Evolutionary conservation across 2,888 invertebrate species (phyloP), one percentile per base, ranked within the genome.

Genomic region (Epinotia ramella): DNA sequence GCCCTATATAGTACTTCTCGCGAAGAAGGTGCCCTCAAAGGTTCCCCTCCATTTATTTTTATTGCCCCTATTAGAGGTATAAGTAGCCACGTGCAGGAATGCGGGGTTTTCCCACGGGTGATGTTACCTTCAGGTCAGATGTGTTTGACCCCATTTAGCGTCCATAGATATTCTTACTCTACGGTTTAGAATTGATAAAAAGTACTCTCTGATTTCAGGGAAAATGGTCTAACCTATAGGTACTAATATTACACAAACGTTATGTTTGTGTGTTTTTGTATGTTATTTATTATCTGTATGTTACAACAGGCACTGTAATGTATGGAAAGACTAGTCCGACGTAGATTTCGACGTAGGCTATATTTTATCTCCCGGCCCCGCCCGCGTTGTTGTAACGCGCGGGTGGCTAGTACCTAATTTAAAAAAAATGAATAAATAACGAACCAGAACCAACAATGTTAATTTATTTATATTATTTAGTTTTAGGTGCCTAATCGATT

Each of bases 31-130:
- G 80, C 76, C 77, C 79, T 72, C 68, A 73, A 69, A 68, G 68
- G 76, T 77, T 77, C 80, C 78, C 77, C 78, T 73, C 82, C 84
- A 88, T 86, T 85, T 84, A 81, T 87, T 87, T 86, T 85, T 83
- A 85, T 83, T 81, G 80, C 80, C 81, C 80, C 78, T 74, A 66
- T 75, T 77, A 75, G 71, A 53, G 71, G 66, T 84, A 84, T 81
- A 76, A 62, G 78, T 76, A 76, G 77, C 80, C 82, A 80, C 80
- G 80, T 80, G 83, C 53, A 79, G 78, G 75, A 77, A 78, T 79
- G 75, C 77, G 78, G 73, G 74, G 78, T 77, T 81, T 83, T 87
- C 86, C 84, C 87, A 80, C 79, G 82, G 79, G 85, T 77, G 77
- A 83, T 79, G 85, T 88, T 87, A 83, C 79, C 80, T 80, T 81